These are phyloP conservation scores for Mustelus asterias DNA, from an alignment of 2,113 vertebrate species.

Conservation along the genomic window DNA sequence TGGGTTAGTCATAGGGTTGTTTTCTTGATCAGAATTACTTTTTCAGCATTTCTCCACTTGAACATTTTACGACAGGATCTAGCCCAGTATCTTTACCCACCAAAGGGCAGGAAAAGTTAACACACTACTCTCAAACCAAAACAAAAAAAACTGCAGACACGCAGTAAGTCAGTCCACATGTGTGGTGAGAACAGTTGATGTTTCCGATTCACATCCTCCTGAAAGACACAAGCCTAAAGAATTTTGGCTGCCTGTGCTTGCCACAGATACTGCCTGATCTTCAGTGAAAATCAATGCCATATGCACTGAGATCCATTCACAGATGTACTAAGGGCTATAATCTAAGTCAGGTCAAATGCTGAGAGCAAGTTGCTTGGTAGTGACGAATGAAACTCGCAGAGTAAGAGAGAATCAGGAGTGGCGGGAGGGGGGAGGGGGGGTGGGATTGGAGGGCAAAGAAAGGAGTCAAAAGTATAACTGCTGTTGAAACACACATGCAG, in stretches of 20 bases:
- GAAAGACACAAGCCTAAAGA: neutral
- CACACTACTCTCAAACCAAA: neutral
- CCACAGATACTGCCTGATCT: neutral
- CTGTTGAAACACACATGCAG: neutral
- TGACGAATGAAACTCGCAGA: neutral
- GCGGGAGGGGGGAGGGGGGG: neutral
- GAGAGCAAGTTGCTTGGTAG: neutral
- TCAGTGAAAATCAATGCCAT: neutral
- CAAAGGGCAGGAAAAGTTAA: neutral
- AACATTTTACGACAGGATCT: neutral
- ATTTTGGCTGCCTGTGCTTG: neutral
- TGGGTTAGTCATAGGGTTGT: neutral
- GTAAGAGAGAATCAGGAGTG: neutral
- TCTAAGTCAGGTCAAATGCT: too few species aligned
- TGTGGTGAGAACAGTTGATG: neutral
- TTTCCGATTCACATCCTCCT: neutral
- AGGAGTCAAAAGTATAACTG: neutral
- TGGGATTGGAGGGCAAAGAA: neutral
- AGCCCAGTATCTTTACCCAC: neutral
- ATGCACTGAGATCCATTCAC: neutral
- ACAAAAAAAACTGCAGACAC: neutral
- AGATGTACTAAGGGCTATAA: neutral
- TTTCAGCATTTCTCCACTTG: neutral
- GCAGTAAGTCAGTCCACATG: neutral
- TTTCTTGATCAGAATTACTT: neutral